Conservation (phyloP, 2,113 vertebrate genomes). For the Morone chrysops region DNA sequence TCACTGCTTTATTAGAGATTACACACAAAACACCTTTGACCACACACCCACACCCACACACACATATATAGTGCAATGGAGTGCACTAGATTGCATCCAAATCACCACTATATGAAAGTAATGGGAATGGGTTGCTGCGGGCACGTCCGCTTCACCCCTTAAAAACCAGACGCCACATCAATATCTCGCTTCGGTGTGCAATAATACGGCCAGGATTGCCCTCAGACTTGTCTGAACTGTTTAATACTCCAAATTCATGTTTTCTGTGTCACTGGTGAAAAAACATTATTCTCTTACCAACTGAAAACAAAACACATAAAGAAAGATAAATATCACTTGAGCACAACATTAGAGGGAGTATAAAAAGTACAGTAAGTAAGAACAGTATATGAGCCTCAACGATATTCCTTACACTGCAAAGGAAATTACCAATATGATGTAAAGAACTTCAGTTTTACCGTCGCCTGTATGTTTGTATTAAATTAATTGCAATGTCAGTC, state of each 20-base stretch:
- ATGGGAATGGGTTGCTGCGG: constrained; percentile 52
- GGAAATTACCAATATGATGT: not conserved
- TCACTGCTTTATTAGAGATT: constrained; percentile 70
- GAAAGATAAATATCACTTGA: constrained; percentile 19
- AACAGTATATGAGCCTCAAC: not conserved
- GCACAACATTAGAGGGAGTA: not conserved
- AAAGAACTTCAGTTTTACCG: not conserved
- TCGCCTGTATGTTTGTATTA: not conserved
- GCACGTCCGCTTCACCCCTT: constrained; percentile 39
- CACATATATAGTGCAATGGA: constrained; percentile 31
- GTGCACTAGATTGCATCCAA: constrained; percentile 73
- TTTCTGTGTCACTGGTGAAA: not conserved
- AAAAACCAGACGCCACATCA: constrained; percentile 54
- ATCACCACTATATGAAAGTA: constrained; percentile 69
- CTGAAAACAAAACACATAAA: constrained; percentile 9
- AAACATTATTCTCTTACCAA: constrained; percentile 3
- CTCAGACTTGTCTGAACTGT: constrained; percentile 14
- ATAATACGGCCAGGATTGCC: constrained; percentile 19
- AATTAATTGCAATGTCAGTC: not conserved
- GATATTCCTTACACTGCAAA: not conserved
- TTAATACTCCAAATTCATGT: constrained; percentile 19
- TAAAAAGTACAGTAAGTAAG: not conserved
- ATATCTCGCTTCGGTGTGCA: constrained; percentile 35
- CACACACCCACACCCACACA: constrained; percentile 28
- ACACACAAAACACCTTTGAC: constrained; percentile 51